These are phyloP conservation scores for Pseudanteris insignis DNA, from an alignment of 2,888 invertebrate species.

Conservation along the genomic window DNA sequence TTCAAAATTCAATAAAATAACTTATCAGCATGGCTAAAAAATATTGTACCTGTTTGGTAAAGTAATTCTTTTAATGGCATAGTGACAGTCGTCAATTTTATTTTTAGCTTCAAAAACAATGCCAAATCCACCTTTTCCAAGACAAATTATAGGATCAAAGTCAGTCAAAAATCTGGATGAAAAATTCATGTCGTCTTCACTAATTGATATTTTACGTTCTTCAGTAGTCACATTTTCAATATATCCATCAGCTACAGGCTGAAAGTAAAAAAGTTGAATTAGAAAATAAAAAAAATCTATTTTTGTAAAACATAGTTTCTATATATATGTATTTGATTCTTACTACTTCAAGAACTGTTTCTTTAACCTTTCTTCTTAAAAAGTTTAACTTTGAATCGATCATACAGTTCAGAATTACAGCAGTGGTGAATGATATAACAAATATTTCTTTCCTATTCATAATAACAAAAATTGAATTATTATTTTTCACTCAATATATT, in stretches of 20 bases:
- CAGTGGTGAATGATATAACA: constrained; percentile 78
- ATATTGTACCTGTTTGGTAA: constrained; percentile 76
- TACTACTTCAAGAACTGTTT: constrained; percentile 58
- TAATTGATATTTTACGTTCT: constrained; percentile 56
- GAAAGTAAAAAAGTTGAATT: constrained; percentile 21
- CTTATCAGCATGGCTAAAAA: too few species aligned
- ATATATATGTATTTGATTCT: background rate
- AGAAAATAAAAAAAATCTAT: too few species aligned
- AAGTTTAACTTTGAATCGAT: constrained; percentile 68
- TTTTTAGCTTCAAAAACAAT: constrained; percentile 95
- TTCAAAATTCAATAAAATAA: too few species aligned
- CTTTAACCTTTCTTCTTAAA: constrained; percentile 51
- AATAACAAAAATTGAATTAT: too few species aligned
- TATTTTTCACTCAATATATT: too few species aligned
- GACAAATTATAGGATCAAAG: constrained; percentile 81
- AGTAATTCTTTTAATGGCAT: constrained; percentile 94
- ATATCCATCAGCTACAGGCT: constrained; percentile 60
- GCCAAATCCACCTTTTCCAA: constrained; percentile 94
- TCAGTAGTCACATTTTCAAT: constrained; percentile 53
- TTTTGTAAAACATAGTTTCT: background rate
- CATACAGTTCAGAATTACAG: constrained; percentile 76
- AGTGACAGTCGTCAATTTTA: constrained; percentile 91
- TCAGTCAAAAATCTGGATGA: constrained; percentile 80
- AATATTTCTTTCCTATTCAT: constrained; percentile 83
- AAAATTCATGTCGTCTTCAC: constrained; percentile 54